phyloP scores from a whole-genome alignment of 2,113 vertebrate genomes.

The Rutilus rutilus region DNA sequence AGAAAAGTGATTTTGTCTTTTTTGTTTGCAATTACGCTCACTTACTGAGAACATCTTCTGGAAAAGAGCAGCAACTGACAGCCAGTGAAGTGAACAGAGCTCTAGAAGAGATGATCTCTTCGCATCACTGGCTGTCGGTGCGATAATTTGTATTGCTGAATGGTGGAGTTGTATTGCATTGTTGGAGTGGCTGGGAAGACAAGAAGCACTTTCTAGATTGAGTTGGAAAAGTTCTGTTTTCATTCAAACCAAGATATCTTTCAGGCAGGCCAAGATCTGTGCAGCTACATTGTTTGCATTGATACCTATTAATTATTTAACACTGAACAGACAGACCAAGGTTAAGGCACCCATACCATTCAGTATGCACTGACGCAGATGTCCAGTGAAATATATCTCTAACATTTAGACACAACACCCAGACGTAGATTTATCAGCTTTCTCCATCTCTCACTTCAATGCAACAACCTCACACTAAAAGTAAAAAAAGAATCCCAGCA shows the following conservation, averaged over 20 bases:
- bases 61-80: not conserved
- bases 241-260: not conserved
- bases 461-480: not conserved
- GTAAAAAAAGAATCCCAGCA: not conserved
- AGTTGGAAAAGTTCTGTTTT: not conserved
- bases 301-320: slow-evolving; percentile 18
- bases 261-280: not conserved
- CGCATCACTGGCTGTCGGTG: not conserved
- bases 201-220: not conserved
- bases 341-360: slow-evolving; percentile 22
- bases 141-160: not conserved
- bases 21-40: too few relatives aligned
- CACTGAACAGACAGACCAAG: slow-evolving; percentile 1
- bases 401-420: not conserved
- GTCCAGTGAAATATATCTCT: not conserved
- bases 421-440: not conserved
- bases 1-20: not conserved
- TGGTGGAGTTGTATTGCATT: not conserved
- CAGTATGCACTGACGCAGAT: not conserved
- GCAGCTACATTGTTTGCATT: slow-evolving; percentile 1
- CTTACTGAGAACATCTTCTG: not conserved
- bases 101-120: too few relatives aligned
- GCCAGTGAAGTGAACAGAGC: not conserved
- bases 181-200: not conserved
- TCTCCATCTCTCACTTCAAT: not conserved